Evolutionary conservation across 2,888 invertebrate species (phyloP).

Genomic region (Drosophila stalkeri): DNA sequence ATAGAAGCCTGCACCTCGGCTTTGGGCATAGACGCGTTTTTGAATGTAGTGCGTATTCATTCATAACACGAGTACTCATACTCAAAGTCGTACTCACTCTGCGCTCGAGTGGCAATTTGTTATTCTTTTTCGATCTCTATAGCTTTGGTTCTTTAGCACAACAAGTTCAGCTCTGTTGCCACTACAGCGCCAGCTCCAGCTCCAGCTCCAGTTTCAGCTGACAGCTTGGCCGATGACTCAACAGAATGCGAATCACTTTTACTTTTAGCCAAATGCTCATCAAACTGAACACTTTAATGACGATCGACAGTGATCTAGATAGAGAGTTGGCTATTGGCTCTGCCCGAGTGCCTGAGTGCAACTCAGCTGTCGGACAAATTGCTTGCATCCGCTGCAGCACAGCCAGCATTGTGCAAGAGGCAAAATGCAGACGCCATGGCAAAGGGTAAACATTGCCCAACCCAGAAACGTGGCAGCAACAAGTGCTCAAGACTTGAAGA

Average conservation of each 20-base stretch:
- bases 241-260: slow-evolving; percentile 57
- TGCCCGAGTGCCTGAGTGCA: slow-evolving; percentile 40
- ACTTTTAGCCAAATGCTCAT: slow-evolving; percentile 43
- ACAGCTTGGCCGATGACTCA: slow-evolving; percentile 53
- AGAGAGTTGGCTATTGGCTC: slow-evolving; percentile 3
- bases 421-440: slow-evolving; percentile 22
- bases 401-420: slow-evolving; percentile 28
- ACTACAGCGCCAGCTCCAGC: slow-evolving; percentile 1
- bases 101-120: slow-evolving; percentile 54
- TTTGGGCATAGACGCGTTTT: slow-evolving; percentile 47
- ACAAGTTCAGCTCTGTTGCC: background rate
- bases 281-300: slow-evolving; percentile 29
- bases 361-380: slow-evolving; percentile 57
- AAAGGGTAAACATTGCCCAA: slow-evolving; percentile 44
- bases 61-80: slow-evolving; percentile 54
- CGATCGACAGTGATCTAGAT: slow-evolving; percentile 16
- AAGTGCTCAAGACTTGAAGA: slow-evolving; percentile 25
- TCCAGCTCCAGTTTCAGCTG: background rate
- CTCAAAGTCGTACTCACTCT: slow-evolving; percentile 14
- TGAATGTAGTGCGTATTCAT: slow-evolving; percentile 57
- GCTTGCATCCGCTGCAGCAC: slow-evolving; percentile 64
- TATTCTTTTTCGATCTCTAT: slow-evolving; percentile 18
- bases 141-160: slow-evolving; percentile 31
- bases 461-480: slow-evolving; percentile 30
- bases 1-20: slow-evolving; percentile 73